phyloP scores from a whole-genome alignment of 2,113 vertebrate species.

The Anser cygnoides region DNA sequence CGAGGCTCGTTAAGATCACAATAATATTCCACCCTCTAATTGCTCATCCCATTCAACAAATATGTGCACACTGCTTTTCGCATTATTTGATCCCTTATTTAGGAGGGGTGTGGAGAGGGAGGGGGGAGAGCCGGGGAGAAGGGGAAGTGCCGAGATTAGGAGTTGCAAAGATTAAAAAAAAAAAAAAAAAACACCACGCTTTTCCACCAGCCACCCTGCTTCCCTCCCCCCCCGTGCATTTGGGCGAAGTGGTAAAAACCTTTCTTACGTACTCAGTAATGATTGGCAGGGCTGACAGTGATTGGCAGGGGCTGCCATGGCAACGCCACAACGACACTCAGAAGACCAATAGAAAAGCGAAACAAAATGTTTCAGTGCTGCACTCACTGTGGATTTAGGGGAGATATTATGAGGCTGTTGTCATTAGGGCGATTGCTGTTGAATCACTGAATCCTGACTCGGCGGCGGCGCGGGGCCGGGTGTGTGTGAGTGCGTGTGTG shows the following conservation, averaged over 20 bases:
- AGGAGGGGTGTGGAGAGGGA: conserved; percentile 72
- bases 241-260: conserved; percentile 95
- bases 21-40: conserved; percentile 93
- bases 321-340: conserved; percentile 97
- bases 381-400: conserved; percentile 99
- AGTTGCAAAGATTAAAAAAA: conserved; percentile 81
- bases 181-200: conserved; percentile 74
- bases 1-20: conserved; percentile 90
- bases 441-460: conserved; percentile 96
- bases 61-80: conserved; percentile 84
- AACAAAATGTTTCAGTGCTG: conserved; percentile 99
- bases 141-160: conserved; percentile 90
- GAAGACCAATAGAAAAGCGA: conserved; percentile 99
- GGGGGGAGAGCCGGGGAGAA: conserved; percentile 55
- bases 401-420: conserved; percentile 99
- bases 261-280: conserved; percentile 96
- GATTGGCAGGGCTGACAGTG: conserved; percentile 99
- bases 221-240: conserved; percentile 71
- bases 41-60: conserved; percentile 93
- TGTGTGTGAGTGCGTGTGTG: conserved; percentile 64
- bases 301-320: conserved; percentile 99
- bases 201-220: conserved; percentile 60
- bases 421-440: conserved; percentile 98
- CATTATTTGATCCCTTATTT: conserved; percentile 87
- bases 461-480: conserved; percentile 77